A percentile compares a stretch with the other conserved stretches of the same genome.
These are phyloP conservation scores for Lycaena phlaeas DNA, from an alignment of 2,888 invertebrate species.

Conservation along the genomic window DNA sequence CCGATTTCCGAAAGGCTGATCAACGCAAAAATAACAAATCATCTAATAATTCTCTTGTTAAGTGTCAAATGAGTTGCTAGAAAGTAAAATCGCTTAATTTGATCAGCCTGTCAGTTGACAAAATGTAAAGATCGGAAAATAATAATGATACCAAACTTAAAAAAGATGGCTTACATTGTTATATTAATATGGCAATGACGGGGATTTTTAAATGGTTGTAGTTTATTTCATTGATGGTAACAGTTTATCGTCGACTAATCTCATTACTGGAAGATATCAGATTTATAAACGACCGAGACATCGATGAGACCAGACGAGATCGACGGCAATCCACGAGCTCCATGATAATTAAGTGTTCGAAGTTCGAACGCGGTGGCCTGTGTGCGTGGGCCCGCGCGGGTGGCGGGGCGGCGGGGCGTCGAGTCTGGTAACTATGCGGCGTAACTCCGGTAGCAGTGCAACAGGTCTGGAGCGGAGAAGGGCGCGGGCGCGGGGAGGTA, in stretches of 20 bases:
- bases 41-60: no score
- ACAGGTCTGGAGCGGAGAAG: conserved; percentile 60
- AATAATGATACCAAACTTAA: no score
- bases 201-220: no score
- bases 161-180: no score
- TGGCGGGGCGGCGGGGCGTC: conserved; percentile 37
- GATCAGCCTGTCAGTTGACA: no score
- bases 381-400: conserved; percentile 47
- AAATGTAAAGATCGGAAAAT: no score
- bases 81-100: no score
- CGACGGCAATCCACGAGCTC: conserved; percentile 60
- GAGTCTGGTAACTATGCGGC: conserved; percentile 72
- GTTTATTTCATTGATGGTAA: no score
- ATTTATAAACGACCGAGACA: conserved; percentile 61
- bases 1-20: no score
- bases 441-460: conserved; percentile 72
- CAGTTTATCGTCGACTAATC: conserved; percentile 43
- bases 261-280: conserved; percentile 58
- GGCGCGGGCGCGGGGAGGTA: conserved; percentile 53
- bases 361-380: conserved; percentile 42
- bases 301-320: conserved; percentile 55
- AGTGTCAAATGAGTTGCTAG: no score
- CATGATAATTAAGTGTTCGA: conserved; percentile 61
- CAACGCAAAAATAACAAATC: no score
- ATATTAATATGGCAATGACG: no score